These are phyloP conservation scores for Herpetotheres cachinnans DNA, from an alignment of 2,113 vertebrate genomes.

Conservation along the genomic window DNA sequence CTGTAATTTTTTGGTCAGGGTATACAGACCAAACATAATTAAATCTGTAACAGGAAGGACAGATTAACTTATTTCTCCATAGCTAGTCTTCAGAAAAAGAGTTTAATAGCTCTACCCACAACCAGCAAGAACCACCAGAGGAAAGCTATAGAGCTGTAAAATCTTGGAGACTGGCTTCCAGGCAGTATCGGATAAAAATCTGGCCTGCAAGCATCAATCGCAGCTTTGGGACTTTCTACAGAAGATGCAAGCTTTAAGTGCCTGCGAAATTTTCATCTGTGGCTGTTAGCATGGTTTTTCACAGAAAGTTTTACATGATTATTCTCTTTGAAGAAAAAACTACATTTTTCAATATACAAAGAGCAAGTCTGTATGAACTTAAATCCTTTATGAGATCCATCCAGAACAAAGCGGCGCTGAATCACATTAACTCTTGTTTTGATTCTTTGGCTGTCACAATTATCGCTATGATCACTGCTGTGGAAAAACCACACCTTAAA, in stretches of 20 bases:
- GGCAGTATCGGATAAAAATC: not conserved
- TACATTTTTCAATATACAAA: not conserved
- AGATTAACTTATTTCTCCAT: not conserved
- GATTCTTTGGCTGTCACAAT: not conserved
- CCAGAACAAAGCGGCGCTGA: not conserved
- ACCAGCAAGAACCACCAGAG: not conserved
- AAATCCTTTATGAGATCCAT: not conserved
- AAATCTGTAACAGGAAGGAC: not conserved
- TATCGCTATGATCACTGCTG: not conserved
- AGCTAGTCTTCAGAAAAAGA: not conserved
- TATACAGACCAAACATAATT: not conserved
- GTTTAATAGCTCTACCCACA: not conserved
- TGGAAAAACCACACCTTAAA: accelerated
- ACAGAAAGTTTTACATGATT: not conserved
- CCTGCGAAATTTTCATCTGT: not conserved
- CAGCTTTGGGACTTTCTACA: not conserved
- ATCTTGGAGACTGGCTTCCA: not conserved
- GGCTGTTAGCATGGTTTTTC: not conserved
- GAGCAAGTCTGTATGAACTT: not conserved
- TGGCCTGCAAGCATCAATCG: not conserved
- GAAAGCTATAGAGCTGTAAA: not conserved
- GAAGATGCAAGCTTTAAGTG: not conserved
- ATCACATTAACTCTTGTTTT: not conserved
- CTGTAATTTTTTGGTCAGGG: not conserved
- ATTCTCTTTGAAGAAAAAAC: not conserved